Evolutionary conservation across 1,140 invertebrate species (phyloP).

Genomic region (Frieseomelitta varia): DNA sequence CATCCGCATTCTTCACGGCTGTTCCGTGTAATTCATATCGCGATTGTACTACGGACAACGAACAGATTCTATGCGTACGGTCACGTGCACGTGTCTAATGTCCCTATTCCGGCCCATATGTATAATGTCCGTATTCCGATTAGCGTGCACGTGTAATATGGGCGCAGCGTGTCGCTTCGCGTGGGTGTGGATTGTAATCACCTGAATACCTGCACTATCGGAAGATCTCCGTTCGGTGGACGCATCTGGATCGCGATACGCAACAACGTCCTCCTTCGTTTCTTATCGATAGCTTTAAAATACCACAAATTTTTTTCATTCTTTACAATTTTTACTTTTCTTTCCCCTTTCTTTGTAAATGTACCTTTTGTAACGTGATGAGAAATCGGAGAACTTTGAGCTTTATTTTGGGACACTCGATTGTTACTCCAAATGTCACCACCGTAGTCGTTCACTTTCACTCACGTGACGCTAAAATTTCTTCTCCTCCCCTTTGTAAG

Average conservation of each 20-base stretch:
- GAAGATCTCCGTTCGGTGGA: conserved; percentile 48
- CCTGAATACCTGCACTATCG: conserved; percentile 59
- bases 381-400: background rate
- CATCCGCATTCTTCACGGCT: conserved; percentile 57
- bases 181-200: conserved; percentile 67
- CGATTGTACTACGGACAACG: conserved; percentile 41
- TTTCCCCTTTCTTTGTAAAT: background rate
- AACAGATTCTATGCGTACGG: conserved; percentile 18
- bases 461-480: too few relatives aligned
- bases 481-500: background rate
- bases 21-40: conserved; percentile 55
- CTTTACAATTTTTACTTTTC: background rate
- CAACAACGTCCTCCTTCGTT: background rate
- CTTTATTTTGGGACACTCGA: background rate
- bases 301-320: background rate
- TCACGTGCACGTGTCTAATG: conserved; percentile 63
- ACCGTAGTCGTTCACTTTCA: too few relatives aligned
- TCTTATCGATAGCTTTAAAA: background rate
- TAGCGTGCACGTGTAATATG: conserved; percentile 63
- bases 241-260: conserved; percentile 45
- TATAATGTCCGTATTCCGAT: conserved; percentile 61
- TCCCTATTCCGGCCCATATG: conserved; percentile 54
- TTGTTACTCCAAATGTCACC: background rate
- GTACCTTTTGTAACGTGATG: background rate
- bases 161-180: conserved; percentile 49